Base-by-base conservation (phyloP, 2,113 vertebrate species). In the Phrynosoma platyrhinos region DNA sequence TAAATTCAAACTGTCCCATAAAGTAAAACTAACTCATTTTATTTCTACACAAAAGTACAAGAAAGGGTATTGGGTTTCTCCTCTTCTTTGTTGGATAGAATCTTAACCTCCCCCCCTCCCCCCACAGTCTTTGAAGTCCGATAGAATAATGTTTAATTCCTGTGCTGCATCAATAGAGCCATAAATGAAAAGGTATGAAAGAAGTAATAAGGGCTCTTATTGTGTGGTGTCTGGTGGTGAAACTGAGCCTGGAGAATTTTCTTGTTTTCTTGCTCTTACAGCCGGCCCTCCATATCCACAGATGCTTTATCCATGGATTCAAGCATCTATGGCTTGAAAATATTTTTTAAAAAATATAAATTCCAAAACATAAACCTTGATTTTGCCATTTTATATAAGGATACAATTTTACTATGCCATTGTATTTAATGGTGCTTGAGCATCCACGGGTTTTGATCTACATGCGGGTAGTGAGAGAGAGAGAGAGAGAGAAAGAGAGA, bases 1-100 rank as follows among this genome's bases (percentile, higher is more conserved):
- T 96, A 97, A 96, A 95, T 96, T 95, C 91, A 96, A 95, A 96
- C 88, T 94, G 83, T 94, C 84, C 88, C 85, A 94, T 97, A 96
- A 96, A 96, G 94, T 95, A 96, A 95, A 94, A 95, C 92, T 64
- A 93, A 94, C n/a, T 93, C 8, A 80, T 93, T 96, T 92, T 71
- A 71, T 8, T 71, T n/a, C 68, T n/a, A 10, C 68, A 71, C 9
- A 71, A 71, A 71, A 71, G n/a, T 71, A 71, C 68, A 10, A 27
- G 82, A 71, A 14, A 47, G 55, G 69, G 91, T 96, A 89, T 97
- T 72, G 0, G 0, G 91, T 97, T 96, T 96, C 94, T 82, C 74
- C 79, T 92, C 77, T 89, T 27, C 85, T 90, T 95, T 90, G 53
- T 90, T 74, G 25, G 84, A 87, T 91, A 58, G 91, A 93, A 91